phyloP scores from a whole-genome alignment of 2,888 invertebrate species.

The Campoplex capitator region DNA sequence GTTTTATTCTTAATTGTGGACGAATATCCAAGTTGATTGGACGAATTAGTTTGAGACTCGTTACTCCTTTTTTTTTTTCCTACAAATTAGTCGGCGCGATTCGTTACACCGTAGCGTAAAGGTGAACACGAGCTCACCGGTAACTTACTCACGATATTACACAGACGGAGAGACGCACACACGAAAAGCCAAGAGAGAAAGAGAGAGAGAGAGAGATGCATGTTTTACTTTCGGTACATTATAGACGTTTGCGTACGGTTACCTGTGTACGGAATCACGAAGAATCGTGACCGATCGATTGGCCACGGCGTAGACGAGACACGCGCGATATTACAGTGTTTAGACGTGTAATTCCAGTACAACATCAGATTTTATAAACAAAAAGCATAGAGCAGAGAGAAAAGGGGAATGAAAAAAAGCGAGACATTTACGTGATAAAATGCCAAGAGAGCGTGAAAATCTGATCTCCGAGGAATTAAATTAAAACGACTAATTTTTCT shows the following conservation, averaged over 20 bases:
- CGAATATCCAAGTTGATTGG: background rate
- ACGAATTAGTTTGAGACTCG: constrained; percentile 8
- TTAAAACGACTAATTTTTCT: background rate
- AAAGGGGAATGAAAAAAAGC: background rate
- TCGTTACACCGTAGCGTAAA: constrained; percentile 31
- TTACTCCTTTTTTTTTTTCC: constrained; percentile 13
- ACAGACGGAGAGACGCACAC: background rate
- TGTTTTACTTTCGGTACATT: constrained; percentile 21
- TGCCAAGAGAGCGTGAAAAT: constrained; percentile 33
- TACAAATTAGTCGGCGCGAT: constrained; percentile 36
- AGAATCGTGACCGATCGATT: constrained; percentile 57
- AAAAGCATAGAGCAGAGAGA: background rate
- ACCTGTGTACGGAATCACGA: constrained; percentile 32
- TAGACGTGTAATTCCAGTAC: constrained; percentile 55
- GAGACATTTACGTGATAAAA: constrained; percentile 33
- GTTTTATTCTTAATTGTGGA: background rate
- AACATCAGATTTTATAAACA: constrained; percentile 22
- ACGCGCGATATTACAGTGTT: constrained; percentile 56
- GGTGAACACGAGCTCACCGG: constrained; percentile 50
- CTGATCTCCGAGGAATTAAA: constrained; percentile 26
- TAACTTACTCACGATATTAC: constrained; percentile 33
- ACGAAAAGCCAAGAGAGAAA: background rate
- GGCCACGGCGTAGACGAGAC: constrained; percentile 41
- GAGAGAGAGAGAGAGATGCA: background rate
- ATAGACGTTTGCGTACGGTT: constrained; percentile 22